Percentiles rank a stretch among this genome's conserved stretches.
Evolutionary conservation across 92 coral and sea anemone species (phyloP).

Genomic region (Pocillopora meandrina): DNA sequence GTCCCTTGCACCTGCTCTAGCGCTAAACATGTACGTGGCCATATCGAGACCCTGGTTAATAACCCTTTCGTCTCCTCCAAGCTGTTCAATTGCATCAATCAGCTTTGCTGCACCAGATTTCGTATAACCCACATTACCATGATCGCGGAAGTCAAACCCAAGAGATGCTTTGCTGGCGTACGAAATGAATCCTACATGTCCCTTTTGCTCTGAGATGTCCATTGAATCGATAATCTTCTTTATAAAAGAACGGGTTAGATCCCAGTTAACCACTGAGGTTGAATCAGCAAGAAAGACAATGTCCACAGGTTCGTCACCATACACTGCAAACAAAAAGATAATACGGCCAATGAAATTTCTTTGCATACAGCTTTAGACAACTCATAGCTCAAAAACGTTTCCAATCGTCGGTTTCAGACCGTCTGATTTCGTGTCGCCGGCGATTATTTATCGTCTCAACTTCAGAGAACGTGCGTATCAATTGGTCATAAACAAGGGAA

Average conservation of each 20-base stretch:
- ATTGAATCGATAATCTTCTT: slow-evolving; percentile 53
- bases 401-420: too few species aligned
- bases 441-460: too few species aligned
- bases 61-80: slow-evolving; percentile 44
- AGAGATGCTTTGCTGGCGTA: slow-evolving; percentile 44
- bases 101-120: slow-evolving; percentile 41
- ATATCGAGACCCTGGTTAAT: slow-evolving; percentile 52
- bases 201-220: slow-evolving; percentile 47
- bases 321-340: background rate
- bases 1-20: slow-evolving; percentile 48
- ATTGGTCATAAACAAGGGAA: too few species aligned
- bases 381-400: too few species aligned
- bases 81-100: slow-evolving; percentile 45
- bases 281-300: slow-evolving; percentile 72
- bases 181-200: slow-evolving; percentile 68
- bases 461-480: too few species aligned
- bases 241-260: slow-evolving; percentile 41
- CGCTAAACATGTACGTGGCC: slow-evolving; percentile 55
- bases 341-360: too few species aligned
- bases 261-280: slow-evolving; percentile 52
- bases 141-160: slow-evolving; percentile 54
- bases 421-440: too few species aligned
- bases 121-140: slow-evolving; percentile 43
- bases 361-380: too few species aligned
- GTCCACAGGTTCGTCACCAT: slow-evolving; percentile 37